phyloP scores from a whole-genome alignment of 1,140 invertebrate genomes.

The Scaptomyza graminum region DNA sequence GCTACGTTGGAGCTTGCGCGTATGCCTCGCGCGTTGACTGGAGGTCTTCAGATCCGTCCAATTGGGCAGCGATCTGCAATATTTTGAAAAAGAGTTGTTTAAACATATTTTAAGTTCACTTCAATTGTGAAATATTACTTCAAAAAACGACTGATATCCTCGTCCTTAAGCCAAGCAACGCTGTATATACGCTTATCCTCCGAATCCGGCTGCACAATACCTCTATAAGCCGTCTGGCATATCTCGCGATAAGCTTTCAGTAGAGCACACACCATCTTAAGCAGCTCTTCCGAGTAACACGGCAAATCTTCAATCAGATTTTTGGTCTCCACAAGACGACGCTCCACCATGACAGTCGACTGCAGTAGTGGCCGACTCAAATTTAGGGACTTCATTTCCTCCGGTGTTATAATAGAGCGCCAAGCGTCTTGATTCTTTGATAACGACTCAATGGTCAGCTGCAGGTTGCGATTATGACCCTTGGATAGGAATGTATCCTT shows the following conservation, averaged over 20 bases:
- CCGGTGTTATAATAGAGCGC: constrained; percentile 88
- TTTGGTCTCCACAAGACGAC: constrained; percentile 88
- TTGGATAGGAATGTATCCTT: constrained; percentile 88
- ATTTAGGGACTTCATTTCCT: constrained; percentile 87
- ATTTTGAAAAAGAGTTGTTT: neutral
- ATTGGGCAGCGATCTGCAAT: constrained; percentile 90
- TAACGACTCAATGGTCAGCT: constrained; percentile 87
- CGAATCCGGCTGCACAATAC: constrained; percentile 91
- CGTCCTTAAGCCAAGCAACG: constrained; percentile 96
- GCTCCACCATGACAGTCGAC: constrained; percentile 87
- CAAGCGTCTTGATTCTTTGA: constrained; percentile 91
- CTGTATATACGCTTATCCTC: constrained; percentile 93
- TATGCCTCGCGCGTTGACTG: constrained; percentile 82
- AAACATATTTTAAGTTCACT: neutral
- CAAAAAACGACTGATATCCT: constrained; percentile 95
- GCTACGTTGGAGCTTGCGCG: constrained; percentile 68
- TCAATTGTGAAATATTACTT: constrained; percentile 85
- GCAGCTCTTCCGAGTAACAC: constrained; percentile 80
- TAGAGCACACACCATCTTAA: constrained; percentile 82
- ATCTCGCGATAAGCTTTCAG: constrained; percentile 90
- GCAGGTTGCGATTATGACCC: constrained; percentile 86
- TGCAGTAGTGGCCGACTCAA: constrained; percentile 89
- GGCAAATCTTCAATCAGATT: constrained; percentile 89
- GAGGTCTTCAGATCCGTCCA: constrained; percentile 90
- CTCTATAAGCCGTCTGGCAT: constrained; percentile 89